A percentile compares a stretch with the other conserved stretches of the same genome.
Evolutionary conservation across 53 echinoderm and acorn worm genomes (phyloP).

Genomic region (Temnopleurus reevesii): DNA sequence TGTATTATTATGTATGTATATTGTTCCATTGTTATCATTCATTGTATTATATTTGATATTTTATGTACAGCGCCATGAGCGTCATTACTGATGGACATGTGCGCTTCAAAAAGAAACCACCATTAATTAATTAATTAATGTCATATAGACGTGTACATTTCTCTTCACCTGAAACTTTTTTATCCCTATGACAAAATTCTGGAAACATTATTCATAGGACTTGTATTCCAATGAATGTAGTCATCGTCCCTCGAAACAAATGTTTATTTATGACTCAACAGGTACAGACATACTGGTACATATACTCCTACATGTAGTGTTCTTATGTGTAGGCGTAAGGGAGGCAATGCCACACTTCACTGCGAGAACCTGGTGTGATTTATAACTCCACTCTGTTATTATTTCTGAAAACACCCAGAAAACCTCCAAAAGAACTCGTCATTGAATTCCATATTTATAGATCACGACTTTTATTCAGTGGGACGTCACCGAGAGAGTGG

Average conservation of each 20-base stretch:
- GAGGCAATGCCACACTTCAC: neutral
- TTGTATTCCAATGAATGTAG: neutral
- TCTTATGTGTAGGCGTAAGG: neutral
- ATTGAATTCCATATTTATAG: slow-evolving; percentile 29
- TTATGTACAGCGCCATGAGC: too few species aligned
- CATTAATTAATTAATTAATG: too few species aligned
- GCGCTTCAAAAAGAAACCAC: too few species aligned
- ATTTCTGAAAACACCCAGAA: slow-evolving; percentile 34
- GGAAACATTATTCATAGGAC: neutral
- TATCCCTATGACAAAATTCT: neutral
- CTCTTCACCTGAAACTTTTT: too few species aligned
- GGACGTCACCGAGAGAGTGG: neutral
- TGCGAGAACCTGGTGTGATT: neutral
- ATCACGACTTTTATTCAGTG: neutral
- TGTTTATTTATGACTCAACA: neutral
- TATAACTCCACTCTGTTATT: neutral
- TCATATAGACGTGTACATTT: too few species aligned
- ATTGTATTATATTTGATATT: too few species aligned
- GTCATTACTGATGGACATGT: too few species aligned
- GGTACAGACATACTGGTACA: too few species aligned
- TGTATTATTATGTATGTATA: too few species aligned
- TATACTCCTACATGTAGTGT: too few species aligned
- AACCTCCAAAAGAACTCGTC: neutral
- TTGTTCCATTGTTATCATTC: too few species aligned
- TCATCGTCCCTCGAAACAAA: neutral